Evolutionary conservation across 2,797 vertebrate genomes (phyloP).

Genomic region (Meriones psammophilus): DNA sequence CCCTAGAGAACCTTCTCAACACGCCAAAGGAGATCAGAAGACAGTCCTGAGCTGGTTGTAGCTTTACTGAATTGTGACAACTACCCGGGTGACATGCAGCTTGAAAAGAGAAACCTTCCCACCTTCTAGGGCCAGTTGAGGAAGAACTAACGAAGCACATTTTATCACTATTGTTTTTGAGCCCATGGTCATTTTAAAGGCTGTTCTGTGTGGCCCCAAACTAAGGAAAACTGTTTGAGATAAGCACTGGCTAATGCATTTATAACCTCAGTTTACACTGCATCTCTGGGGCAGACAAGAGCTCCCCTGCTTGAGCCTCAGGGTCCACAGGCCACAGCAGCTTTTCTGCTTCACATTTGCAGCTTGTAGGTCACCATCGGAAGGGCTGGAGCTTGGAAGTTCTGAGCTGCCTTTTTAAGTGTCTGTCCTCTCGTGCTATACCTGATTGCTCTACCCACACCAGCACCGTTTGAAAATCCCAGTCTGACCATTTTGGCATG

Average conservation of each 20-base stretch:
- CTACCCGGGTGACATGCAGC: neutral
- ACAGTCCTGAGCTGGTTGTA: neutral
- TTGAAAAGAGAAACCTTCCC: neutral
- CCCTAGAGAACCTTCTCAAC: neutral
- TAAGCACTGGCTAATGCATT: neutral
- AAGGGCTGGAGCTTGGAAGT: neutral
- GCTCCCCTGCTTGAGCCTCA: neutral
- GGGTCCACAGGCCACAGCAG: neutral
- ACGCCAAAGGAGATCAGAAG: neutral
- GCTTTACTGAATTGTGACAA: neutral
- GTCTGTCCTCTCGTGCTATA: too few relatives aligned
- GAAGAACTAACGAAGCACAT: neutral
- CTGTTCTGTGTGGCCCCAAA: neutral
- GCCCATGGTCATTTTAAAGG: neutral
- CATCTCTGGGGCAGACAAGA: neutral
- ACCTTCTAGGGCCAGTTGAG: neutral
- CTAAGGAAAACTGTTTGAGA: neutral
- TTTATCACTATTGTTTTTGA: neutral
- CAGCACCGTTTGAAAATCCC: too few relatives aligned
- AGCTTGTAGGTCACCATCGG: neutral
- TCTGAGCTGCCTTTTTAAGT: neutral
- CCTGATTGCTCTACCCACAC: neutral
- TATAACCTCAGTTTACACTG: neutral
- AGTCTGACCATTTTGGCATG: neutral
- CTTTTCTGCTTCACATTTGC: neutral